Conservation (phyloP, 2,888 invertebrate genomes). For the Gymnosoma rotundatum region DNA sequence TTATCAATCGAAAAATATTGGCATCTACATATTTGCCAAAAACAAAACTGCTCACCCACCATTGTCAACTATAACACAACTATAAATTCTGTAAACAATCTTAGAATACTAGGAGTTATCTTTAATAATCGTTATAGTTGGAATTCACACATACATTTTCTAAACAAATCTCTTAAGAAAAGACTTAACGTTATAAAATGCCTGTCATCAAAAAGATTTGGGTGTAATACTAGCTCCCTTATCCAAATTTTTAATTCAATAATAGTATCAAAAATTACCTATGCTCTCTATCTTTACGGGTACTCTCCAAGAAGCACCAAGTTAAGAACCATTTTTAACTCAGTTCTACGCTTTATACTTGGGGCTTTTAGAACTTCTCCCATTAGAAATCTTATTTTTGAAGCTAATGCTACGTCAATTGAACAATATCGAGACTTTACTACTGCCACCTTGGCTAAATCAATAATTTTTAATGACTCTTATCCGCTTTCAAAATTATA, state of each 20-base stretch:
- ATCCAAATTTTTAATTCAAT: constrained; percentile 33
- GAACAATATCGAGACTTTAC: neutral
- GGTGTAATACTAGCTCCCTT: constrained; percentile 23
- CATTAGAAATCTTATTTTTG: constrained; percentile 49
- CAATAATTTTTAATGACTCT: neutral
- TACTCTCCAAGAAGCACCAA: constrained; percentile 21
- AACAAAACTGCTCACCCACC: neutral
- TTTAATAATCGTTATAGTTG: constrained; percentile 68
- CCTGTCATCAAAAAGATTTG: constrained; percentile 37
- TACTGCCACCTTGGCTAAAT: neutral
- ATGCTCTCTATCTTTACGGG: constrained; percentile 35
- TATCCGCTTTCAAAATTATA: constrained; percentile 1
- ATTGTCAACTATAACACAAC: neutral
- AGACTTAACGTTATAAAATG: constrained; percentile 64
- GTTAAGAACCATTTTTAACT: constrained; percentile 36
- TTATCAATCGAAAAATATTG: neutral
- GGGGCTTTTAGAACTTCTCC: constrained; percentile 49
- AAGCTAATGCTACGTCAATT: constrained; percentile 12
- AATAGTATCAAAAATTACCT: constrained; percentile 50
- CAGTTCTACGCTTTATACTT: constrained; percentile 31
- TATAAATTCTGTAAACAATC: neutral
- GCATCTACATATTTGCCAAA: neutral
- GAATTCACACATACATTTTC: constrained; percentile 60
- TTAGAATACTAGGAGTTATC: constrained; percentile 60
- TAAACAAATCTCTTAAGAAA: constrained; percentile 28